Evolutionary conservation across 2,113 vertebrate species (phyloP).

Genomic region (Entelurus aequoreus): DNA sequence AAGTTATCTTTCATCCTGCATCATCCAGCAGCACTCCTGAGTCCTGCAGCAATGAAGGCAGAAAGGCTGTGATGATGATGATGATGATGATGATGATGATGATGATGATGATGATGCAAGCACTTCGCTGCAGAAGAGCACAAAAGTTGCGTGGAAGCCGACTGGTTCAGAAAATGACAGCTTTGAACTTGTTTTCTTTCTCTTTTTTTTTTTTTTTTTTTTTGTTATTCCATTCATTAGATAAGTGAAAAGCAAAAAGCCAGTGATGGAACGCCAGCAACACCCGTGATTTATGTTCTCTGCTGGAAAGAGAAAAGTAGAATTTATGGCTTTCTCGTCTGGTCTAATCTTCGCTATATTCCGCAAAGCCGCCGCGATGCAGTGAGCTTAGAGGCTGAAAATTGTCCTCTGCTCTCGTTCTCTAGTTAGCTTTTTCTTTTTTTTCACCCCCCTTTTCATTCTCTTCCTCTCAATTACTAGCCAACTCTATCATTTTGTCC

Average conservation of each 20-base stretch:
- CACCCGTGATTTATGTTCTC: conserved; percentile 71
- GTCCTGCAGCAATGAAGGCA: conserved; percentile 40
- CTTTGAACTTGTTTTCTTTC: conserved; percentile 55
- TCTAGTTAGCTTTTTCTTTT: conserved; percentile 42
- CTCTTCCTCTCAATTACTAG: conserved; percentile 52
- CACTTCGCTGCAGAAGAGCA: conserved; percentile 30
- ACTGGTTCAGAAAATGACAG: conserved; percentile 48
- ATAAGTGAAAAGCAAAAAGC: conserved; percentile 73
- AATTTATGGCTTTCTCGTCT: conserved; percentile 68
- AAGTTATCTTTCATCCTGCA: conserved; percentile 48
- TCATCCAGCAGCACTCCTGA: conserved; percentile 29
- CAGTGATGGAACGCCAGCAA: conserved; percentile 53
- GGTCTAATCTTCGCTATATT: conserved; percentile 61
- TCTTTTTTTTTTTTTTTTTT: conserved; percentile 47
- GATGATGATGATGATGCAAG: too few relatives aligned
- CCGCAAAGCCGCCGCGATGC: conserved; percentile 55
- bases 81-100: too few relatives aligned
- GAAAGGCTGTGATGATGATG: too few relatives aligned
- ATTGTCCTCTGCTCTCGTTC: conserved; percentile 55
- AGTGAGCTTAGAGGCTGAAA: conserved; percentile 51
- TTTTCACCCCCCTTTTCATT: conserved; percentile 10
- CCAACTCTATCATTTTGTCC: conserved; percentile 64
- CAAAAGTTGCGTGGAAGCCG: conserved; percentile 35
- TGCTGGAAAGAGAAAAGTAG: conserved; percentile 64
- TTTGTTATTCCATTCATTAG: conserved; percentile 57